A percentile compares a stretch with the other conserved stretches of the same genome.
Conservation (phyloP, 2,888 invertebrate species). For the Griposia aprilina region DNA sequence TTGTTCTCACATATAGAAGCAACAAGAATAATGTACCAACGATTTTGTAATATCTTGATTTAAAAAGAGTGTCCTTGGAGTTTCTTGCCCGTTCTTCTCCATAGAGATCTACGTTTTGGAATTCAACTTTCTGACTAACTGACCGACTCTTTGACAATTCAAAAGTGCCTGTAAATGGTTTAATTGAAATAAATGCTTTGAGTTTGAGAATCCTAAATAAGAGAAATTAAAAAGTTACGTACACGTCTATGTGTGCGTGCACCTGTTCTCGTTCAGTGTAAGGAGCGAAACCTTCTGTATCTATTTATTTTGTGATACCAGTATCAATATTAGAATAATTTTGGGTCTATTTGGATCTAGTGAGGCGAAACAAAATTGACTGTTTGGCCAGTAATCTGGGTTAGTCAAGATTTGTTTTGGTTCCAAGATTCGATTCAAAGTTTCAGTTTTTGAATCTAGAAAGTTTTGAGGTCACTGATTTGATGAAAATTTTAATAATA, state of each 20-base stretch:
- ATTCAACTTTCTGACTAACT: too few relatives aligned
- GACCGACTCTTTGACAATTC: too few relatives aligned
- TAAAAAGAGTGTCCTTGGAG: too few relatives aligned
- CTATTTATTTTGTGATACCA: constrained; percentile 13
- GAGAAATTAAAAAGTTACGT: background rate
- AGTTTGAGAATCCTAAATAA: too few relatives aligned
- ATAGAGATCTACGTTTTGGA: too few relatives aligned
- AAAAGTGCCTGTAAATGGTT: too few relatives aligned
- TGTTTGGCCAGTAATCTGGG: constrained; percentile 16
- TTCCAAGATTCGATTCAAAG: constrained; percentile 19
- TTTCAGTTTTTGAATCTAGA: constrained; percentile 14
- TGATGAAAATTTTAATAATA: constrained; percentile 17
- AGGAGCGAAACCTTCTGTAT: background rate
- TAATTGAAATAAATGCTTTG: too few relatives aligned
- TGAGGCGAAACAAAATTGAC: constrained; percentile 31
- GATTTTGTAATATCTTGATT: too few relatives aligned
- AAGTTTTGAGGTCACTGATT: constrained; percentile 5
- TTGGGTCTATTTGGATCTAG: constrained; percentile 32
- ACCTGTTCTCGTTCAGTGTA: background rate
- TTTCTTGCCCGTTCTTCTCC: too few relatives aligned
- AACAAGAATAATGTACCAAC: too few relatives aligned
- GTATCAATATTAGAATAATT: constrained; percentile 38
- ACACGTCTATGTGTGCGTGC: background rate
- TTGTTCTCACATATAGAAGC: too few relatives aligned
- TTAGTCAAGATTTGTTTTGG: constrained; percentile 35